Conservation (phyloP, 2,888 invertebrate species). For the Ernsta delagoae region DNA sequence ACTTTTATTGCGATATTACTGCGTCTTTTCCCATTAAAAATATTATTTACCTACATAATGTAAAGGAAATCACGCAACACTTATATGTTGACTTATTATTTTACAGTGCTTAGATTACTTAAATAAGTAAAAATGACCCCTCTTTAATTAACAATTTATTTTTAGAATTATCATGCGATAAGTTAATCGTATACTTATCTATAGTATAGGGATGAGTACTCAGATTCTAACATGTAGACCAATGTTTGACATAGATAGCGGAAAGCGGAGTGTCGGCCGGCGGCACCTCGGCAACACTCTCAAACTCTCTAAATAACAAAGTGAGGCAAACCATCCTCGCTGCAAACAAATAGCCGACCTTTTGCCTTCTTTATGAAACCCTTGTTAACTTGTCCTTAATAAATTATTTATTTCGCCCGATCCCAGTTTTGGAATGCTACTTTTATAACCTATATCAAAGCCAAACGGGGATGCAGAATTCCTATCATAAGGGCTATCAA, state of each 20-base stretch:
- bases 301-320: constrained; percentile 78
- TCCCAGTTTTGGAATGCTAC: constrained; percentile 54
- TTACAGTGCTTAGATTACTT: too few species aligned
- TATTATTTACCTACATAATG: not conserved
- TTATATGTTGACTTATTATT: too few species aligned
- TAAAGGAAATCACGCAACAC: too few species aligned
- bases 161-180: too few species aligned
- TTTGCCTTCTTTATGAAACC: constrained; percentile 84
- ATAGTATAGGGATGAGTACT: not conserved
- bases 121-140: too few species aligned
- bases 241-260: constrained; percentile 61
- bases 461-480: not conserved
- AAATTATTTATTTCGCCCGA: constrained; percentile 79
- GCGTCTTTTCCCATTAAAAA: constrained; percentile 19
- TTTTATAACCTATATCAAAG: constrained; percentile 25
- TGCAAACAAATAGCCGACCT: constrained; percentile 83
- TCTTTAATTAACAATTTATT: too few species aligned
- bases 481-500: not conserved
- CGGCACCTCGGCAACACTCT: constrained; percentile 56
- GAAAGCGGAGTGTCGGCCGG: constrained; percentile 57
- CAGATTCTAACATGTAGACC: constrained; percentile 39
- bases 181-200: too few species aligned
- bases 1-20: constrained; percentile 28
- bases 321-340: constrained; percentile 73
- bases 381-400: constrained; percentile 84